phyloP scores from a whole-genome alignment of 2,888 invertebrate species.

The Leptarthrus brevirostris region DNA sequence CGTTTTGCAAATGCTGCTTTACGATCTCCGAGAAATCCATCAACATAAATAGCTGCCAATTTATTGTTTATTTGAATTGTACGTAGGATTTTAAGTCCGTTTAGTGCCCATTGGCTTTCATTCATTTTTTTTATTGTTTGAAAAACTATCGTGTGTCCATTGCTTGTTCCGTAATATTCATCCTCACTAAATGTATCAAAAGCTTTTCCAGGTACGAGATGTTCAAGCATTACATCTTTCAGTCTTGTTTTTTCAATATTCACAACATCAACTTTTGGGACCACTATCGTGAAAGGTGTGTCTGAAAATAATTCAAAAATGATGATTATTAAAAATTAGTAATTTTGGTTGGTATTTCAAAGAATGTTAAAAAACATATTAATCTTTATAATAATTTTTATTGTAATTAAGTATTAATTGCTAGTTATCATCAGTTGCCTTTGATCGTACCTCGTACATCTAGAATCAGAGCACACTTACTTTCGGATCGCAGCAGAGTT shows the following conservation, averaged over 20 bases:
- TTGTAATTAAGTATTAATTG: no score
- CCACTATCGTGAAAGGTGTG: conserved; percentile 72
- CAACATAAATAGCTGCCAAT: conserved; percentile 65
- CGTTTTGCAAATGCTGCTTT: conserved; percentile 66
- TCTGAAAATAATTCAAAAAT: conserved; percentile 70
- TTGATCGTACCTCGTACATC: no score
- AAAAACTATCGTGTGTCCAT: conserved; percentile 67
- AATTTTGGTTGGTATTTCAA: no score
- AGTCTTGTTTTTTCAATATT: conserved; percentile 69
- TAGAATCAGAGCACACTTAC: no score
- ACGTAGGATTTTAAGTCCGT: conserved; percentile 65
- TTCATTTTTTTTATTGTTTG: conserved; percentile 65
- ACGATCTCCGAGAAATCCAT: conserved; percentile 67
- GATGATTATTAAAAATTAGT: no score
- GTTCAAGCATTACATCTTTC: conserved; percentile 72
- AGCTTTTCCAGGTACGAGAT: conserved; percentile 71
- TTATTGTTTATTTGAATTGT: conserved; percentile 65
- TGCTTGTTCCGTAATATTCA: conserved; percentile 67
- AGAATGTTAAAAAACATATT: no score
- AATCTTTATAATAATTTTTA: no score
- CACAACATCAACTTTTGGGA: conserved; percentile 69
- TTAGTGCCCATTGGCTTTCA: conserved; percentile 64
- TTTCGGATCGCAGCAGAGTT: no score
- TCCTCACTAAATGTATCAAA: conserved; percentile 68
- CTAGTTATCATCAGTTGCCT: no score